Base-by-base conservation (phyloP, 1,140 invertebrate genomes). In the Pseudoatta argentina region DNA sequence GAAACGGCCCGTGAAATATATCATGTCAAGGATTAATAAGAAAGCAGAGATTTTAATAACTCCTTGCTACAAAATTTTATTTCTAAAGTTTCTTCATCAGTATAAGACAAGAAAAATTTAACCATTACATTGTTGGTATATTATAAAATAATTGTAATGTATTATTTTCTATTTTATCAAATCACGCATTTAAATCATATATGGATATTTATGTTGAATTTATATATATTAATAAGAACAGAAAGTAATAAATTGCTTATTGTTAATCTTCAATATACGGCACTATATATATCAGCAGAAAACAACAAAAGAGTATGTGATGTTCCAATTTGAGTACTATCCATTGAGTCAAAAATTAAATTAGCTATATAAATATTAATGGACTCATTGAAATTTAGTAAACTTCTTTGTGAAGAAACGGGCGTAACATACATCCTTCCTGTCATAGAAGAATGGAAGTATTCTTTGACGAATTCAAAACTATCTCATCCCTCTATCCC, bases 331-430 rank as follows among this genome's bases (percentile, higher is more conserved):
- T 4, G 30, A 30, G 30, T 16, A 12, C 61, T 59, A 48, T 53
- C 1, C 30, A 8, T 69, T 18, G 16, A 72, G 7, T 75, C 14
- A 16, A 72, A 57, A 72, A n/a, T 55, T 1, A 2, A 8, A 34
- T 81, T 81, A 81, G 39, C 39, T 51, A 44, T 18, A 73, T 18
- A 0, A 51, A 83, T 57, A 81, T 59, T 73, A 73, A 82, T 72
- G 61, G 16, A 59, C 0, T 12, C 48, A 51, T 39, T 39, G 8
- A 39, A 8, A 39, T 39, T 39, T 39, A 39, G 6, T 39, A 39
- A 39, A 39, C 39, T 44, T 44, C 39, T 44, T 10, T 18, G 18
- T 18, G n/a, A 51, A 39, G 39, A 75, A 57, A 34, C 8, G 34
- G 16, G 44, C 5, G 21, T 24, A 82, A 66, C 16, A 34, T 7